These are phyloP conservation scores for Luscinia megarhynchos DNA, from an alignment of 2,797 vertebrate species.

Conservation along the genomic window DNA sequence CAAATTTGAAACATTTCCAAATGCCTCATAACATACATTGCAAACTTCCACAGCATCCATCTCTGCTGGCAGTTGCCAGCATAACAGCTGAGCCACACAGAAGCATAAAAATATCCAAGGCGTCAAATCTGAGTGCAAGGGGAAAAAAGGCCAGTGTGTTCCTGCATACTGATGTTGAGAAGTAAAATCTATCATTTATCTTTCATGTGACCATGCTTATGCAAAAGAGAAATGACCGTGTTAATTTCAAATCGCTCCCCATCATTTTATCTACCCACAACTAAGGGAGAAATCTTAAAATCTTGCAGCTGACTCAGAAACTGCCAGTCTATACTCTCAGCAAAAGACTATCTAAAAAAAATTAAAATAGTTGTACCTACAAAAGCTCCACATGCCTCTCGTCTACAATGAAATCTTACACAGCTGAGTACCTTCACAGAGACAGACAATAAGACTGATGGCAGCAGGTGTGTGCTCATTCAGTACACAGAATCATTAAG, in stretches of 20 bases:
- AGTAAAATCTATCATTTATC: not conserved
- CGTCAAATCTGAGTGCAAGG: not conserved
- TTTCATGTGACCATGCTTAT: not conserved
- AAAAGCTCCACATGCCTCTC: not conserved
- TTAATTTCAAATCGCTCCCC: not conserved
- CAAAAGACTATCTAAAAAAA: not conserved
- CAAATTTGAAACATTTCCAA: conserved; percentile 49
- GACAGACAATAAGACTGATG: not conserved
- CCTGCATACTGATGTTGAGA: not conserved
- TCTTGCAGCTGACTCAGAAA: not conserved
- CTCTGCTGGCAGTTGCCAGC: conserved; percentile 41
- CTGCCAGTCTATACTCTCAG: not conserved
- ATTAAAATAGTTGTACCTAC: not conserved
- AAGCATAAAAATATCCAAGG: conserved; percentile 19
- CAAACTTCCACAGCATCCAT: conserved; percentile 29
- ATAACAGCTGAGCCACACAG: conserved; percentile 54
- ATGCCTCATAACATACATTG: conserved; percentile 52
- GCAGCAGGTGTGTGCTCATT: not conserved
- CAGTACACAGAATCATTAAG: not conserved
- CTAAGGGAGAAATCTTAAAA: not conserved
- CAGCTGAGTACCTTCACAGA: not conserved
- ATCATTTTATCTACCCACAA: not conserved
- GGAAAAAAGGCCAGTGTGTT: not conserved
- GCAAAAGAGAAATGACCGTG: not conserved
- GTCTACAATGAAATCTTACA: not conserved